Conservation (phyloP, 2,888 invertebrate genomes). For the Lasioglossum morio region DNA sequence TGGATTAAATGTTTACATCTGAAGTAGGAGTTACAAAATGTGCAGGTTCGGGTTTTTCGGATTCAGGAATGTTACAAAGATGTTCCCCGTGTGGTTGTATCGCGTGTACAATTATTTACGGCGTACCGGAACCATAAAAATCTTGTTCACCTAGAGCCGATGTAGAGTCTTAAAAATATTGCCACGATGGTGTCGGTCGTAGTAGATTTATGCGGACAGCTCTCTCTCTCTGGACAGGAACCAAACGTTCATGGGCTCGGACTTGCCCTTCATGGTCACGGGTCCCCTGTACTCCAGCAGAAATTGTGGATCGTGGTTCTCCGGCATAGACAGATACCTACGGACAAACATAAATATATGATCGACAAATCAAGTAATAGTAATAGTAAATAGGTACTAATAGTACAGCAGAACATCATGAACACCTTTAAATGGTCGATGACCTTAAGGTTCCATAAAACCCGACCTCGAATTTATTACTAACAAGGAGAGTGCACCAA, state of each 20-base stretch:
- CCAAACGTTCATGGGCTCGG: constrained; percentile 97
- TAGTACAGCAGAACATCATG: no score
- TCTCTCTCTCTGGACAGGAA: constrained; percentile 88
- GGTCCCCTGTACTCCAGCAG: constrained; percentile 94
- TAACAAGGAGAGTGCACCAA: no score
- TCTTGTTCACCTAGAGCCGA: not conserved
- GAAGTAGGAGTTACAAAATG: not conserved
- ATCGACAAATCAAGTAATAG: no score
- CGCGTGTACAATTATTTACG: not conserved
- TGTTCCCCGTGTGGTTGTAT: not conserved
- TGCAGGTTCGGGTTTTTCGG: not conserved
- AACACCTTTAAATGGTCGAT: no score
- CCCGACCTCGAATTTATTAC: no score
- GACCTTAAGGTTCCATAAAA: no score
- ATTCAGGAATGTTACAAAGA: not conserved
- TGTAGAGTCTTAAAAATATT: constrained; percentile 66
- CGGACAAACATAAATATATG: constrained; percentile 77
- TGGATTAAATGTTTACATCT: not conserved
- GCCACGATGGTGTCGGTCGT: constrained; percentile 62
- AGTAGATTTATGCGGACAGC: constrained; percentile 72
- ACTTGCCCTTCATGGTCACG: constrained; percentile 96
- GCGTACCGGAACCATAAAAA: constrained; percentile 31
- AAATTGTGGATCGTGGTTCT: constrained; percentile 94
- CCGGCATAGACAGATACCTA: constrained; percentile 92
- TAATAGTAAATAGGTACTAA: no score